Evolutionary conservation across 2,888 invertebrate genomes (phyloP).

Genomic region (Sarcophaga subvicina): DNA sequence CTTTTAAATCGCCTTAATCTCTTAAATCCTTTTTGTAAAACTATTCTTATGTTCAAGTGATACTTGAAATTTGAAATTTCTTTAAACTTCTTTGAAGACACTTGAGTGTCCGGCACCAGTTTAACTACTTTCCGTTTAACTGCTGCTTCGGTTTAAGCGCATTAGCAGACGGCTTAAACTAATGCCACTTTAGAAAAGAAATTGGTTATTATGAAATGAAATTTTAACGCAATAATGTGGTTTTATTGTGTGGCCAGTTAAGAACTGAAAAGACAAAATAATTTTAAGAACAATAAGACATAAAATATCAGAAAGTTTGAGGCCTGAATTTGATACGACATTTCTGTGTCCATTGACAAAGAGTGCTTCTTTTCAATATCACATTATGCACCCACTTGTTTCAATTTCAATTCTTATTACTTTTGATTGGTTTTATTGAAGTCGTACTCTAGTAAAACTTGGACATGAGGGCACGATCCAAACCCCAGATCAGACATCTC

Average conservation of each 20-base stretch:
- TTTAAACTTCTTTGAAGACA: background rate
- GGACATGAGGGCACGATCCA: too few species aligned
- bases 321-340: too few species aligned
- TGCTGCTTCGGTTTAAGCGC: constrained; percentile 19
- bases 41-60: constrained; percentile 41
- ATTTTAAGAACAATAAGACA: too few species aligned
- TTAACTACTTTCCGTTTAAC: constrained; percentile 14
- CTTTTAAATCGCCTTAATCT: too few species aligned
- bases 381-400: too few species aligned
- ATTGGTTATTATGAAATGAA: background rate
- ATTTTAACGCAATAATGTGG: constrained; percentile 34
- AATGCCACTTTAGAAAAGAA: constrained; percentile 17
- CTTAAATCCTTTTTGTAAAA: constrained; percentile 21
- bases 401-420: too few species aligned
- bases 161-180: constrained; percentile 7
- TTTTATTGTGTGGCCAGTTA: constrained; percentile 51
- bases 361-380: too few species aligned
- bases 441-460: too few species aligned
- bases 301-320: too few species aligned
- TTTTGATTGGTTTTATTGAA: too few species aligned
- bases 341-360: too few species aligned
- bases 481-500: too few species aligned
- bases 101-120: constrained; percentile 16
- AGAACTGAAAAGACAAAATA: background rate
- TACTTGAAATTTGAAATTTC: constrained; percentile 37